Base-by-base conservation (phyloP, 1,140 invertebrate species). In the Daktulosphaira vitifoliae region DNA sequence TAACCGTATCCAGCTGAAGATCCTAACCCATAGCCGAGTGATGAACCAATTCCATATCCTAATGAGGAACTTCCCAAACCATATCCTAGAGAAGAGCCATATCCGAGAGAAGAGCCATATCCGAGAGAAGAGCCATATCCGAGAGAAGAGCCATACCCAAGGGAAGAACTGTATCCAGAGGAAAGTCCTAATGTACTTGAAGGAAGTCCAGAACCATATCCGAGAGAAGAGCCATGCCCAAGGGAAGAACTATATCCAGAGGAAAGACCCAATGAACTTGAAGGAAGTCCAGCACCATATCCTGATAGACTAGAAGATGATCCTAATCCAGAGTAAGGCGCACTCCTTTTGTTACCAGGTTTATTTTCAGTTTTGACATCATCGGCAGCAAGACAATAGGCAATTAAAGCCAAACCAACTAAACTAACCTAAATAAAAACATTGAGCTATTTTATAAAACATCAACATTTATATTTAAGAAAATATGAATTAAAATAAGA, bases 341-440 rank as follows among this genome's bases (percentile, higher is more conserved):
- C 2, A 16, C 56, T 62, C 29, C 56, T 62, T 25, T 62, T 62
- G 42, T 48, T 29, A 38, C 13, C 29, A 7, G 42, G 54, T 59
- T 62, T 62, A 25, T 62, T 22, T 11, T 59, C 39, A 16, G 56
- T n/a, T 33, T 62, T 62, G 25, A 39, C 56, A 29, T 62, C 42
- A 3, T 62, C 56, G 7, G 56, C 53, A 3, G 38, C 9, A 1
- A 62, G 16, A 11, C 56, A 62, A 39, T 62, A 39, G 7, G 56
- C 56, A 8, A 62, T 46, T 48, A 62, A 62, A 26, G 56, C 56
- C 25, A 62, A 48, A 29, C 56, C 56, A 25, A 62, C 56, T n/a
- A 62, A n/a, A 48, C 56, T 46, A 62, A 39, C 42, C 56, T 62
- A 25, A 13, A 18, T 25, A 42, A n/a, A 8, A 48, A 62, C 29